Evolutionary conservation across 2,888 invertebrate species (phyloP).

Genomic region (Dione juno): DNA sequence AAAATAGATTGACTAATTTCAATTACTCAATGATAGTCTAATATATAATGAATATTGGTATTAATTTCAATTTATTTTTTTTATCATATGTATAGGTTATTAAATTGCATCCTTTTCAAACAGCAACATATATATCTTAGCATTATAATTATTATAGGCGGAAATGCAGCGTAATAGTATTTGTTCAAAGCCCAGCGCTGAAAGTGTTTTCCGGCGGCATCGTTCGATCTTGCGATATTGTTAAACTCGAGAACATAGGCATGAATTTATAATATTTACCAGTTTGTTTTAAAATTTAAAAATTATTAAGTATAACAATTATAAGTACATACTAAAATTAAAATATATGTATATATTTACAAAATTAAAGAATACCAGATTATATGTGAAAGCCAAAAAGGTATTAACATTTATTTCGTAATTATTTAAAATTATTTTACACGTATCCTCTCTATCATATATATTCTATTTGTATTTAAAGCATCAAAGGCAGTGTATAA

Average conservation of each 20-base stretch:
- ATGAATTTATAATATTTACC: too few species aligned
- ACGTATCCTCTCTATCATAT: too few species aligned
- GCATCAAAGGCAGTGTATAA: too few species aligned
- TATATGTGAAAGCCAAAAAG: not conserved
- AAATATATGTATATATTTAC: not conserved
- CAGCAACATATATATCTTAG: slow-evolving; percentile 5
- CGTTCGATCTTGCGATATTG: slow-evolving; percentile 29
- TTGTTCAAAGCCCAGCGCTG: slow-evolving; percentile 32
- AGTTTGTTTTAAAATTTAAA: too few species aligned
- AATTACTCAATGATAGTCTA: not conserved
- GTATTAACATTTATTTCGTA: not conserved
- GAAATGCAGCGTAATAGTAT: slow-evolving; percentile 31
- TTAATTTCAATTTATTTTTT: not conserved
- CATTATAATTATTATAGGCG: slow-evolving; percentile 20
- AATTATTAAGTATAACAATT: too few species aligned
- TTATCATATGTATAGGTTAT: not conserved
- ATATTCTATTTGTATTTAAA: not conserved
- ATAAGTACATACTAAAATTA: too few species aligned
- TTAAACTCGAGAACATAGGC: slow-evolving; percentile 15
- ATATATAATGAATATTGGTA: not conserved
- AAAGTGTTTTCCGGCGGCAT: slow-evolving; percentile 44
- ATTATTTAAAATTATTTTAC: not conserved
- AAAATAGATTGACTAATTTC: not conserved
- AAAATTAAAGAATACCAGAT: not conserved
- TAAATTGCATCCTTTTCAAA: slow-evolving; percentile 1